Base-by-base conservation (phyloP, 2,888 invertebrate species). In the Spodoptera littoralis region DNA sequence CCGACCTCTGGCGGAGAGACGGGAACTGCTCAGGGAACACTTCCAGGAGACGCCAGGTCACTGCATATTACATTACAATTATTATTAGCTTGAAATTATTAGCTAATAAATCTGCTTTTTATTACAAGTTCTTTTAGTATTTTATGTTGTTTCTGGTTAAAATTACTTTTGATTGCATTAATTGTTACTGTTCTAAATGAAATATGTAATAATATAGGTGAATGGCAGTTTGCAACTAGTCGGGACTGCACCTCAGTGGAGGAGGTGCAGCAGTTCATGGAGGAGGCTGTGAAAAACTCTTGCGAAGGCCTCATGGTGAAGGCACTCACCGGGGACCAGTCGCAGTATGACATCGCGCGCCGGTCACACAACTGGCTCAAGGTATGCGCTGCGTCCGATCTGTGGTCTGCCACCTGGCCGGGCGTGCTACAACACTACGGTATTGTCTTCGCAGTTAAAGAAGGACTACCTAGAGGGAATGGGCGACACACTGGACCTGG, bases 281-380 rank as follows among this genome's bases (percentile, higher is more conserved):
- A 99, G 60, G 98, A 98, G 85, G 97, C 99, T 4, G 96, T 99
- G 59, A 70, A 85, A 95, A 98, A 98, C 58, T 98, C 99, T 86
- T 99, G 99, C 92, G 99, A 99, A 95, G 99, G 99, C 1, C 95
- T 99, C 61, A 99, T 99, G 99, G 98, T 99, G 8, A 99, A 99
- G 95, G 98, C 99, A 0, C 92, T 99, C 55, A 96, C 97, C 78
- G 96, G 96, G 41, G 89, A 90, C 4, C 97, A 98, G 82, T 98
- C 99, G 0, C 97, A 98, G 0, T 99, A 99, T 91, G 99, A 99
- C 95, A 99, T 99, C 80, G 99, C 99, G 0, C 98, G 99, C 80
- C 95, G 99, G 45, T 98, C 98, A 0, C 96, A 97, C 73, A 99
- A 98, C 90, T 99, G 99, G 99, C 94, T 99, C 44, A 99, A 99